Base-by-base conservation (phyloP, 2,797 vertebrate species). In the Thalassophryne amazonica region DNA sequence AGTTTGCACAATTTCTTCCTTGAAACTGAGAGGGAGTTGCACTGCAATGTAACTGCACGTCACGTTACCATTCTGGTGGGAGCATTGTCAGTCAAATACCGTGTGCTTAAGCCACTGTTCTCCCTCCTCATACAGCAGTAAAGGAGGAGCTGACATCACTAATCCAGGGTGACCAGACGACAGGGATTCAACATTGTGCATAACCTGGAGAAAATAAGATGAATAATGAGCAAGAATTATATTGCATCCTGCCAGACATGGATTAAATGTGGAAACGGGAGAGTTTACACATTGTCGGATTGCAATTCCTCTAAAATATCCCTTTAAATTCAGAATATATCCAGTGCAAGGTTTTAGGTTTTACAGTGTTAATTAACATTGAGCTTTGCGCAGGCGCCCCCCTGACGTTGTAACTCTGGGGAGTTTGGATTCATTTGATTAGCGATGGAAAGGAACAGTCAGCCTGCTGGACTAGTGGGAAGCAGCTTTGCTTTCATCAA, bases 291-390 rank as follows among this genome's bases (percentile, higher is more conserved):
- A n/a, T n/a, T n/a, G n/a, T n/a, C n/a, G n/a, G n/a, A n/a, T n/a
- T n/a, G n/a, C n/a, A n/a, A n/a, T n/a, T n/a, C n/a, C n/a, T n/a
- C n/a, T n/a, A n/a, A n/a, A n/a, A n/a, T n/a, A n/a, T n/a, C n/a
- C n/a, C n/a, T n/a, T n/a, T n/a, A n/a, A n/a, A 18, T 12, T 28
- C 34, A 40, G 33, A 27, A 31, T 3, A 12, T 48, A 46, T 50
- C 34, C 20, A 48, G 51, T 52, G 68, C 29, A 51, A 14, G 27
- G 27, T 30, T 29, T 48, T 51, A 14, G 27, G 27, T 30, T 29
- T 48, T 51, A 55, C 23, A 27, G 49, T 54, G 60, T 84, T 88
- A 86, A 85, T 85, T 81, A 83, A 60, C 64, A 58, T 55, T 56
- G 69, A 70, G 68, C 48, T 69, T 69, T 78, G 57, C 75, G 72